phyloP scores from a whole-genome alignment of 2,113 vertebrate species.

The Microcebus lehilahytsara region DNA sequence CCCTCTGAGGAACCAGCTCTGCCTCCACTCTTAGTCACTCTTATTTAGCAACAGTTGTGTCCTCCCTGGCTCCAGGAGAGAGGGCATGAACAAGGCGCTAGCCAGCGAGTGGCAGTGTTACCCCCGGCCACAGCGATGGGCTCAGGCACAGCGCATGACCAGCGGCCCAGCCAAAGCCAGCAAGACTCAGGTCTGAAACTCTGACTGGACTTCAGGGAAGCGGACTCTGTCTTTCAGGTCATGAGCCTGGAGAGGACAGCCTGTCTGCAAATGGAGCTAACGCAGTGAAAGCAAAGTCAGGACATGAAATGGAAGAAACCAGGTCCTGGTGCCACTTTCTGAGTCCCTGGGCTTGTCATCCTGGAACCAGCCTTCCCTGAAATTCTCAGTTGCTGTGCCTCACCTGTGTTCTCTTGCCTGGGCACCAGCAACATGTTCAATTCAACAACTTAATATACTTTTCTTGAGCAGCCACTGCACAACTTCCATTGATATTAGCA shows the following conservation, averaged over 20 bases:
- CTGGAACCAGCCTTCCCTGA: not conserved
- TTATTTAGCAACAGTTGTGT: not conserved
- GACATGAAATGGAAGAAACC: not conserved
- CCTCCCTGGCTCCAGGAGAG: not conserved
- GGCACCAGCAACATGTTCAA: not conserved
- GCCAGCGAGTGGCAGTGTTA: not conserved
- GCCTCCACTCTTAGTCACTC: not conserved
- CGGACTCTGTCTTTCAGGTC: too few relatives aligned
- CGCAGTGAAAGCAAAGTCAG: not conserved
- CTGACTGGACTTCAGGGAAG: not conserved
- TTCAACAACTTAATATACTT: not conserved
- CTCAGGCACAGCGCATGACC: fast-evolving
- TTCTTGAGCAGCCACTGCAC: not conserved
- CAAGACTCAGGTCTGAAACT: not conserved
- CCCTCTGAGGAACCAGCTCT: not conserved
- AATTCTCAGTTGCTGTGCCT: not conserved
- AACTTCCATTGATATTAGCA: not conserved
- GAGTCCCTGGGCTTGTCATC: not conserved
- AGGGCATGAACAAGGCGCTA: not conserved
- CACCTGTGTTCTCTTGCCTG: not conserved
- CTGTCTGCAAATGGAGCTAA: not conserved
- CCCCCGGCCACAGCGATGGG: not conserved
- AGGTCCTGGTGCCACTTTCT: too few relatives aligned
- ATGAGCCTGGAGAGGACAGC: not conserved
- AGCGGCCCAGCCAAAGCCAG: not conserved